These are phyloP conservation scores for Noctua janthina DNA, from an alignment of 2,888 invertebrate genomes.

Conservation along the genomic window DNA sequence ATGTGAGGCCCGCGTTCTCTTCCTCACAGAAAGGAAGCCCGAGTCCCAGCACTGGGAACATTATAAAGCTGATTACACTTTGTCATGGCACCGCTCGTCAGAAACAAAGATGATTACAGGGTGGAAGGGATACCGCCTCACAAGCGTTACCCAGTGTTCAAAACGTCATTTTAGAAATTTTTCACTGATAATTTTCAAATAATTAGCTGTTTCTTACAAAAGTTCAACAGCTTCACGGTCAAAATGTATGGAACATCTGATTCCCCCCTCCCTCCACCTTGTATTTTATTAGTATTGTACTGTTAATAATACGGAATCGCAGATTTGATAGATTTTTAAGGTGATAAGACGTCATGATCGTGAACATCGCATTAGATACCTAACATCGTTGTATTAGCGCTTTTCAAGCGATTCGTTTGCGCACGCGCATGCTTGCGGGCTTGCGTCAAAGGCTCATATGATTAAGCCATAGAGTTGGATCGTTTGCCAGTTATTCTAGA, in stretches of 20 bases:
- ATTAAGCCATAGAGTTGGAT: neutral
- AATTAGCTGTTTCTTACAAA: too few species aligned
- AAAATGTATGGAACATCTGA: too few species aligned
- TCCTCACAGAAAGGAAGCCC: neutral
- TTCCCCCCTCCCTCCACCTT: too few species aligned
- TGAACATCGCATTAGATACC: constrained; percentile 31
- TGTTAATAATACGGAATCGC: constrained; percentile 11
- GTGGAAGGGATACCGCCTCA: too few species aligned
- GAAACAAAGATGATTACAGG: neutral
- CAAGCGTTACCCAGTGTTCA: too few species aligned
- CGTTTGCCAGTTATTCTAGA: neutral
- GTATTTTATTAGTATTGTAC: constrained; percentile 21
- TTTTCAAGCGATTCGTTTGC: constrained; percentile 4
- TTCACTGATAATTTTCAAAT: too few species aligned
- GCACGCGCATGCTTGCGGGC: neutral
- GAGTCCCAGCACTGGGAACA: neutral
- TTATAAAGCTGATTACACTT: neutral
- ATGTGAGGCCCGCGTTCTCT: neutral
- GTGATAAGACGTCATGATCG: constrained; percentile 32
- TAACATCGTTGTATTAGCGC: constrained; percentile 5
- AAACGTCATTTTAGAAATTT: too few species aligned
- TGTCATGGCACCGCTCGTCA: neutral
- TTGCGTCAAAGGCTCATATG: neutral
- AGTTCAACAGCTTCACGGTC: too few species aligned
- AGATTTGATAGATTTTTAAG: constrained; percentile 14